phyloP scores from a whole-genome alignment of 2,888 invertebrate species.

The Leucania comma region DNA sequence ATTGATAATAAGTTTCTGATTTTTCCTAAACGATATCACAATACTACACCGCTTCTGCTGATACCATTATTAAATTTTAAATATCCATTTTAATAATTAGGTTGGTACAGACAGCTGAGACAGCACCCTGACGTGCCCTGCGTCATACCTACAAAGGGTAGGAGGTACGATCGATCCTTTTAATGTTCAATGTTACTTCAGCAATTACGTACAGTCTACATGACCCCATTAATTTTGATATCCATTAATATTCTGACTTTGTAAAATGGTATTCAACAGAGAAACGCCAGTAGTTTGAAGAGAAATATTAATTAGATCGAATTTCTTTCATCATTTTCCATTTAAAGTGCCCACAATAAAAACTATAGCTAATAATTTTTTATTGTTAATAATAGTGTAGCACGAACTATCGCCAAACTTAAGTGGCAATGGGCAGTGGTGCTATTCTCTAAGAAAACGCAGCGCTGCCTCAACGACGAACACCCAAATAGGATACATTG shows the following conservation, averaged over 20 bases:
- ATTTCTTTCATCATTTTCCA: not conserved
- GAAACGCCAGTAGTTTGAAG: no score
- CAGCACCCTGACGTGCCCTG: not conserved
- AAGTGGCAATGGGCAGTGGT: no score
- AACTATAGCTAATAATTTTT: not conserved
- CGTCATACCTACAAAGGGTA: not conserved
- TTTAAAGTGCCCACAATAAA: not conserved
- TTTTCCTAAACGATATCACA: not conserved
- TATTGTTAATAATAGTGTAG: no score
- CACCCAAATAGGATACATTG: no score
- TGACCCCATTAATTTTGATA: slow-evolving; percentile 7
- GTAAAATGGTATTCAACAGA: not conserved
- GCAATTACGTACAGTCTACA: slow-evolving; percentile 5
- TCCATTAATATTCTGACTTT: not conserved
- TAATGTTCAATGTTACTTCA: slow-evolving; percentile 11
- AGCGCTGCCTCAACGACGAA: no score
- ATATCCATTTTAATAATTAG: not conserved
- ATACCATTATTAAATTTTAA: not conserved
- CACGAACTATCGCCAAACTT: no score
- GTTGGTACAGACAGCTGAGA: not conserved
- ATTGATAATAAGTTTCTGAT: not conserved
- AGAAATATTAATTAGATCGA: no score
- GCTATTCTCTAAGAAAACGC: no score
- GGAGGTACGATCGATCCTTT: slow-evolving; percentile 18
- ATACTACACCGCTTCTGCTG: not conserved